Evolutionary conservation across 2,797 vertebrate species (phyloP), one percentile per base, ranked within the genome.

Genomic region (Ceyx erithaca): DNA sequence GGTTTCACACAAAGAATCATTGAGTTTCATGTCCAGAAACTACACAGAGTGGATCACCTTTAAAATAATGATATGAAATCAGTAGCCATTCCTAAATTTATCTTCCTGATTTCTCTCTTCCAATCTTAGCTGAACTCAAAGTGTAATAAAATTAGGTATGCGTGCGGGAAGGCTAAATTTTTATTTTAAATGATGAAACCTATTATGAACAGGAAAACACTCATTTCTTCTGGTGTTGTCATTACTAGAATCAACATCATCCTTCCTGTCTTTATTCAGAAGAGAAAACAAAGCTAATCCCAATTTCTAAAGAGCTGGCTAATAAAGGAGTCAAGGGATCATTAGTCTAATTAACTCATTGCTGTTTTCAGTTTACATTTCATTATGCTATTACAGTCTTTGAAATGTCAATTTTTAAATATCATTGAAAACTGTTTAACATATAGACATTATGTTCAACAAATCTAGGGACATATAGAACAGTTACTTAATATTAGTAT

Each of bases 271-370:
- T 97, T 96, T 96, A 95, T 96, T 97, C 93, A 96, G 76, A 84
- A 97, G 95, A 97, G 95, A 96, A 96, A 96, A 97, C 94, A 97
- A 96, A 96, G 89, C 93, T 96, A 97, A 97, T 97, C 95, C 96
- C 87, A 94, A 92, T 96, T 97, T 97, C 96, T 96, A 96, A 97
- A 97, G 96, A 96, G 89, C 86, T 91, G 77, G 95, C 93, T 96
- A 97, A 97, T 96, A 97, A 96, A 96, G 93, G 93, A 96, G 95
- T 96, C 95, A 96, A 96, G 96, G 95, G 95, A 96, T 97, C 96
- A 97, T 97, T 97, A 96, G 95, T 96, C 96, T 97, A 96, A 97
- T 97, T 96, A 96, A 97, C 95, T 97, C 94, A 94, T 97, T 96
- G 94, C 93, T 96, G 92, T 80, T 97, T 96, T 96, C 87, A 95